Evolutionary conservation across 2,113 vertebrate genomes (phyloP).

Genomic region (Vombatus ursinus): DNA sequence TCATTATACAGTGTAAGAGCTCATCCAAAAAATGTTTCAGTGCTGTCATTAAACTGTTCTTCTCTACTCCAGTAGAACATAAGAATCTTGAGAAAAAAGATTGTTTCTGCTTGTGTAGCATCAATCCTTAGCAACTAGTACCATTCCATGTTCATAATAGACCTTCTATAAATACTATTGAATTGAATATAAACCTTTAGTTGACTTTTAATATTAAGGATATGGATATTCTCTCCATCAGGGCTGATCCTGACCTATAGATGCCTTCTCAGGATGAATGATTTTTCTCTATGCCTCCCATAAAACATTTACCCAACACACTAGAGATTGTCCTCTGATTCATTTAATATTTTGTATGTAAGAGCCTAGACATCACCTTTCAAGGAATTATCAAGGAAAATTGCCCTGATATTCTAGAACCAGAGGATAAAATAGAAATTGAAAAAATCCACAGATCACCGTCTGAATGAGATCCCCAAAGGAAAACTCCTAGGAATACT

Average conservation of each 20-base stretch:
- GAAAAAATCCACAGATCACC: too few relatives aligned
- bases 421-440: too few relatives aligned
- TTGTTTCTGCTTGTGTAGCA: background rate
- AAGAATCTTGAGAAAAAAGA: background rate
- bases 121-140: background rate
- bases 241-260: too few relatives aligned
- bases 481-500: too few relatives aligned
- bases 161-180: background rate
- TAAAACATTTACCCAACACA: background rate
- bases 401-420: too few relatives aligned
- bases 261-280: background rate
- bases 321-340: background rate
- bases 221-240: too few relatives aligned
- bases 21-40: background rate
- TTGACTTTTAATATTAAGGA: background rate
- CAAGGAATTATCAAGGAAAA: too few relatives aligned
- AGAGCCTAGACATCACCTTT: too few relatives aligned
- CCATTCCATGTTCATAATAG: background rate
- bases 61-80: background rate
- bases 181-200: background rate
- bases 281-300: background rate
- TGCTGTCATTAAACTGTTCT: background rate
- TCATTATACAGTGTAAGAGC: background rate
- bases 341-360: background rate
- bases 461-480: too few relatives aligned